These are phyloP conservation scores for Mythimna loreyi DNA, from an alignment of 2,888 invertebrate species.

Conservation along the genomic window DNA sequence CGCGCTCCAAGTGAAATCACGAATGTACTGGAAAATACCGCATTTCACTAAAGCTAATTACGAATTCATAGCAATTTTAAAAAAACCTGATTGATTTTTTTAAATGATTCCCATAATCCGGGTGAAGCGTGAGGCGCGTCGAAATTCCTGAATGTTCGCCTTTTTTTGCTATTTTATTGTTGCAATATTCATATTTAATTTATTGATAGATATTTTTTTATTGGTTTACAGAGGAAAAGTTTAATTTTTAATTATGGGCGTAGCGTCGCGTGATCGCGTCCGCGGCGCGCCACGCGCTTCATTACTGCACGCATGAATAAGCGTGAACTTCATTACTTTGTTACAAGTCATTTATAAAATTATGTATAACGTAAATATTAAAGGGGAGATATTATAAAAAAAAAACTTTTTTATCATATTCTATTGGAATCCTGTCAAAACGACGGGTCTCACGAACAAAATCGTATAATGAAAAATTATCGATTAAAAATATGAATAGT, in stretches of 20 bases:
- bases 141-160: slow-evolving; percentile 61
- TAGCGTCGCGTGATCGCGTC: slow-evolving; percentile 27
- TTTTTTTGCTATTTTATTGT: slow-evolving; percentile 35
- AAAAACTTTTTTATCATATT: background rate
- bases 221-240: slow-evolving; percentile 13
- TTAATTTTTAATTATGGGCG: slow-evolving; percentile 24
- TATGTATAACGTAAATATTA: background rate
- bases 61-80: slow-evolving; percentile 46
- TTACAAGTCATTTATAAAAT: slow-evolving; percentile 22
- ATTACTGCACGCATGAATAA: slow-evolving; percentile 24
- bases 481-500: no score
- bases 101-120: slow-evolving; percentile 53
- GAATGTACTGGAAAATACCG: slow-evolving; percentile 33
- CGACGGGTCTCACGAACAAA: no score
- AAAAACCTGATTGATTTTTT: slow-evolving; percentile 49
- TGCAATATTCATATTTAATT: slow-evolving; percentile 47
- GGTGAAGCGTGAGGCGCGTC: slow-evolving; percentile 56
- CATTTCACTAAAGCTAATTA: slow-evolving; percentile 37
- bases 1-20: slow-evolving; percentile 23
- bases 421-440: no score
- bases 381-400: no score
- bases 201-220: slow-evolving; percentile 36
- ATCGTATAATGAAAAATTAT: no score
- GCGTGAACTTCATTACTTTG: slow-evolving; percentile 4
- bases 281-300: slow-evolving; percentile 26